A percentile compares a stretch with the other conserved stretches of the same genome.
Evolutionary conservation across 2,113 vertebrate species (phyloP).

Genomic region (Poeciliopsis occidentalis): DNA sequence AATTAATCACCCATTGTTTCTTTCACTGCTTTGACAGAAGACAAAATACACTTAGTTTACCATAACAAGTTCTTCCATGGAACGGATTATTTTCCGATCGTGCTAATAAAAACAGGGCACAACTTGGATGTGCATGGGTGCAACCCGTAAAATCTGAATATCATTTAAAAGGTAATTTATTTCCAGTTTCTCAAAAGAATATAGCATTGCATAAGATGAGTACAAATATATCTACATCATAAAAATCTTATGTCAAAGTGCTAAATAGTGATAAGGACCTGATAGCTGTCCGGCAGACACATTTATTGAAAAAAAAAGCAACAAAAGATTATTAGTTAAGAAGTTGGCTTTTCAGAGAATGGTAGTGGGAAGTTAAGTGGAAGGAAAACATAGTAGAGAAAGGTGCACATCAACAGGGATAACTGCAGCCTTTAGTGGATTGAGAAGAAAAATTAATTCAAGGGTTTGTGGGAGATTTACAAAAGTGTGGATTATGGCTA

Average conservation of each 20-base stretch:
- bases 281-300: not conserved
- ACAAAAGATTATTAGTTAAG: not conserved
- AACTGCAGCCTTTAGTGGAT: not conserved
- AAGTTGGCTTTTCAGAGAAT: not conserved
- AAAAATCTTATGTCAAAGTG: not conserved
- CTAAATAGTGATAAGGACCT: not conserved
- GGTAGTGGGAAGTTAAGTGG: not conserved
- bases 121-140: slow-evolving; percentile 22
- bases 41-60: slow-evolving; percentile 12
- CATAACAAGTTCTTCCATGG: slow-evolving; percentile 33
- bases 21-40: slow-evolving; percentile 5
- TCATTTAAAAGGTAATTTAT: no score
- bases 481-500: no score
- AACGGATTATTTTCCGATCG: slow-evolving; percentile 61
- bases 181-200: no score
- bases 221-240: not conserved
- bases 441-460: not conserved
- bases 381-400: not conserved
- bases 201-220: not conserved
- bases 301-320: not conserved
- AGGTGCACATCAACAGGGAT: not conserved
- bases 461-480: no score
- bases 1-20: slow-evolving; percentile 39
- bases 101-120: slow-evolving; percentile 65
- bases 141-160: not conserved